Base-by-base conservation (phyloP, 2,888 invertebrate species). In the Melinaea marsaeus region DNA sequence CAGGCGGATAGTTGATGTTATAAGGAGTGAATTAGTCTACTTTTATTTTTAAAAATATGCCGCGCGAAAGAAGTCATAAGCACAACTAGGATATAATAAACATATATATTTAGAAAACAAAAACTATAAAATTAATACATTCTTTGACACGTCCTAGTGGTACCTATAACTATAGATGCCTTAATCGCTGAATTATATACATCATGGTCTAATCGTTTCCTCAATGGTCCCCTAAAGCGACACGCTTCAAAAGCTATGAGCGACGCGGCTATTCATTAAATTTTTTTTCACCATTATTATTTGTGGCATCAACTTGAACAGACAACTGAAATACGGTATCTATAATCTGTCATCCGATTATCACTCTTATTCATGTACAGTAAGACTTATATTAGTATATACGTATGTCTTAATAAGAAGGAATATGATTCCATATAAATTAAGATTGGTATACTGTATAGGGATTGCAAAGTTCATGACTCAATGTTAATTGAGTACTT, bases 191-290 rank as follows among this genome's bases (percentile, higher is more conserved):
- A 70, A 72, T 71, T 71, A 72, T 69, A 74, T 69, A 71, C 67
- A 70, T 72, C 73, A 66, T 65, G 62, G 66, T 71, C 66, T 71
- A 73, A 72, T 74, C 69, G 69, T 61, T 51, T 65, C 65, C 59
- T 61, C 66, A 68, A 69, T 68, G 63, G 69, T 72, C 66, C 72
- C 79, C 76, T 66, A 71, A 59, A 73, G 77, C 75, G 79, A 79
- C 76, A 78, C 69, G 73, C 73, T 72, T 72, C 70, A 70, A 70
- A 68, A 67, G 63, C 67, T 67, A 70, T 69, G 75, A 78, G 71
- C 74, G 73, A 75, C 75, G 74, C 73, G 77, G 76, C 79, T 78
- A 81, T 80, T 81, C 78, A 81, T 82, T 81, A 77, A 59, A 61
- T 71, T 79, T 79, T 81, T 80, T 71, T 79, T 67, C 65, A 62